These are phyloP conservation scores for Eonycteris spelaea DNA, from an alignment of 2,113 vertebrate genomes.

Conservation along the genomic window DNA sequence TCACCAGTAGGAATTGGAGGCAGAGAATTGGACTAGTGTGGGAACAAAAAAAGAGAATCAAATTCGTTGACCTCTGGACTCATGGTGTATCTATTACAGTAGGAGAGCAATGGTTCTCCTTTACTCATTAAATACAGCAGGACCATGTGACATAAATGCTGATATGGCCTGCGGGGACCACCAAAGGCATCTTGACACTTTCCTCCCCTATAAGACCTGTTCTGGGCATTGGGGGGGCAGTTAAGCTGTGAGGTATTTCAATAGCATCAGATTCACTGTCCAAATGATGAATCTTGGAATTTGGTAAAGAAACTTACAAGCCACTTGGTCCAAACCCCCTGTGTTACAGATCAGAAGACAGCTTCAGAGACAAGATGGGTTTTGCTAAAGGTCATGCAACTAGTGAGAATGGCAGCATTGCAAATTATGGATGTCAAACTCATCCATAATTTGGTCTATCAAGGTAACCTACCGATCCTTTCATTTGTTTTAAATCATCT, in stretches of 20 bases:
- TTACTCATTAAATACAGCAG: conserved; percentile 66
- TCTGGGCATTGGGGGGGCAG: background rate
- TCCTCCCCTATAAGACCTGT: background rate
- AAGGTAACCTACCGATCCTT: background rate
- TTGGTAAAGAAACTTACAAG: background rate
- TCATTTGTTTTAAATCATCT: background rate
- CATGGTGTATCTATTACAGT: conserved; percentile 54
- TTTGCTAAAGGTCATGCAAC: conserved; percentile 9
- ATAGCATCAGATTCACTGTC: background rate
- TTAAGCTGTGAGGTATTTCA: background rate
- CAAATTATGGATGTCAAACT: background rate
- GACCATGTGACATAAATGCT: conserved; percentile 34
- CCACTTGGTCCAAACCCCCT: too few species aligned
- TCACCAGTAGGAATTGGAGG: conserved; percentile 37
- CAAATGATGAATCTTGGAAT: background rate
- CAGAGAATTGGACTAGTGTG: conserved; percentile 37
- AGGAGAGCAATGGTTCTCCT: conserved; percentile 63
- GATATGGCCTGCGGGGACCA: background rate
- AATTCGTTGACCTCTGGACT: conserved; percentile 71
- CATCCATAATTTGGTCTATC: background rate
- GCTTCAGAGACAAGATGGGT: background rate
- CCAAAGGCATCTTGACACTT: background rate
- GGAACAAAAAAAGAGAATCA: conserved; percentile 71
- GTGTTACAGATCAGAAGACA: background rate
- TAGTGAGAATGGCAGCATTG: background rate